These are phyloP conservation scores for Geodia barretti DNA, from an alignment of 37 sponge, comb jelly and placozoan species.

Conservation along the genomic window DNA sequence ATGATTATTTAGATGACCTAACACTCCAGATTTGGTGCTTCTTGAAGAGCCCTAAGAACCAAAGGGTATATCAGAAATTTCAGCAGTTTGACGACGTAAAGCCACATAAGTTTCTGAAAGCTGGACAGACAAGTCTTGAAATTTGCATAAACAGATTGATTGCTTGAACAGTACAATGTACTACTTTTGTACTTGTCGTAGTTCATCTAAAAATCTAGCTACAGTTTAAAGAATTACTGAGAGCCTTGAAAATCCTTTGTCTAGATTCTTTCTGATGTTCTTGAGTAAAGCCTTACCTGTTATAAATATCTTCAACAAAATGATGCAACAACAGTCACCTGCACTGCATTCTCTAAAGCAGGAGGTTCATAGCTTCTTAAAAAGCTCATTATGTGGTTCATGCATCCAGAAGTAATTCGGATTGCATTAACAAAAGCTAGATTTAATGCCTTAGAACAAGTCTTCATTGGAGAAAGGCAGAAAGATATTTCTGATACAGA, in stretches of 20 bases:
- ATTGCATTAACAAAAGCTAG: not conserved
- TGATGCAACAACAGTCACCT: not conserved
- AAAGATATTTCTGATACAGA: not conserved
- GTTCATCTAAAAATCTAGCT: not conserved
- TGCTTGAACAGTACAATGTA: not conserved
- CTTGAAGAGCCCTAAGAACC: not conserved
- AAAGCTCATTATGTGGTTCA: not conserved
- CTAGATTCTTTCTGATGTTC: not conserved
- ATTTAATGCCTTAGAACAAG: not conserved
- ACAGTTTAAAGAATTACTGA: not conserved
- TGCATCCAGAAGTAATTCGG: not conserved
- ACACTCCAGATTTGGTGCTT: not conserved
- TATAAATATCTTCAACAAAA: not conserved
- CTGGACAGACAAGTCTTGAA: not conserved
- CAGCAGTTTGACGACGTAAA: not conserved
- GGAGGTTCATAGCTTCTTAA: not conserved
- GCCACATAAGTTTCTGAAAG: not conserved
- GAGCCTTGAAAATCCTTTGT: not conserved
- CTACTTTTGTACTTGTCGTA: not conserved
- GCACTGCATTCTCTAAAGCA: not conserved
- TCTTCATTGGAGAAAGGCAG: not conserved
- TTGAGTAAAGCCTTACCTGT: not conserved
- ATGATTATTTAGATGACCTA: not conserved
- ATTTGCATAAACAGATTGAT: not conserved
- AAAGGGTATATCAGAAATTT: not conserved